Base-by-base conservation (phyloP, 2,113 vertebrate genomes). In the Lycaon pictus region DNA sequence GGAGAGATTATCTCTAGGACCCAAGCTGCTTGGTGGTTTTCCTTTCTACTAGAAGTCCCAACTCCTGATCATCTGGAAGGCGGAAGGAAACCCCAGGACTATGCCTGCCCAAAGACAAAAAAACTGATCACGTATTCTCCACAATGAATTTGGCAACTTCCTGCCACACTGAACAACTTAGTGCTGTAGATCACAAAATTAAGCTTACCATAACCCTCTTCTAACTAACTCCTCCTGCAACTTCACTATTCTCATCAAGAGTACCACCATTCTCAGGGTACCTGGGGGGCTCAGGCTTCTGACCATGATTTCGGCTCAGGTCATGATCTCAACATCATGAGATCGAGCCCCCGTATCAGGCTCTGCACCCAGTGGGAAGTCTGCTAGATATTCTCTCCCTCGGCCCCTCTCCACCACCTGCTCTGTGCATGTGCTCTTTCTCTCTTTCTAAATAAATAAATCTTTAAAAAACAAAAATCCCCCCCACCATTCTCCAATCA, bases 11-110 rank as follows among this genome's bases (percentile, higher is more conserved):
- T 90, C 93, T 95, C 58, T 25, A 55, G 90, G 65, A 51, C 37
- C 29, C 94, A 93, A 0, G 11, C 10, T 37, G 67, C 48, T 72
- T 8, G 5, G 80, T 76, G 95, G 95, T 93, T 95, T 97, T 74
- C 90, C 87, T 94, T 82, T 83, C 51, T 37, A 60, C 32, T 7
- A 0, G 79, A 82, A 92, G 35, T 27, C 65, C 85, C 56, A n/a
- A 55, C 11, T 65, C 51, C 56, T 11, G 35, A 43, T 62, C 48
- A 48, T 90, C 32, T 23, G n/a, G 67, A 87, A 88, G 23, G n/a
- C 16, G 3, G 85, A 93, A 63, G 60, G 82, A 80, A 94, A 69
- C 27, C 11, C 25, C 6, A 25, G 48, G 76, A 55, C 63, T 11
- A 60, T 10, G 60, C 4, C 79, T 35, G n/a, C 12, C n/a, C 65